Evolutionary conservation across 1,140 invertebrate genomes (phyloP).

Genomic region (Centruroides vittatus): DNA sequence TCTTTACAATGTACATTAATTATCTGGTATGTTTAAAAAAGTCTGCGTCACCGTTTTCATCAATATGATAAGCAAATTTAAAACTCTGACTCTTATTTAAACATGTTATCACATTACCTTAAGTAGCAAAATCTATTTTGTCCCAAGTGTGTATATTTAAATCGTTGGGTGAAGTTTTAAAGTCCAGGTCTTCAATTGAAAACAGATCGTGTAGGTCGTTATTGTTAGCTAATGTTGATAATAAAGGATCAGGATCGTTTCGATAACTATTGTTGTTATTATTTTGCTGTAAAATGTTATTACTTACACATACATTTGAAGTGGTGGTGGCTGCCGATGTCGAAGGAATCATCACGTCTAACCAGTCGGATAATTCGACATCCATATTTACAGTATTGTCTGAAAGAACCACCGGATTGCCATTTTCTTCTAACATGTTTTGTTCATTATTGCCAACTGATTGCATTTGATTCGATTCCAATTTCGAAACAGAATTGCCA

Average conservation of each 20-base stretch:
- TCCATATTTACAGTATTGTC: conserved; percentile 5
- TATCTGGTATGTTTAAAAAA: too few relatives aligned
- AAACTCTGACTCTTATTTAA: too few relatives aligned
- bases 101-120: not conserved
- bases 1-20: too few relatives aligned
- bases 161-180: conserved; percentile 3
- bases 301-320: not conserved
- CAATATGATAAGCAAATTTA: too few relatives aligned
- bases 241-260: conserved; percentile 3
- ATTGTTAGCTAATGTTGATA: conserved; percentile 2
- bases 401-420: too few relatives aligned
- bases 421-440: too few relatives aligned
- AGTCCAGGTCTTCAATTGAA: conserved; percentile 9
- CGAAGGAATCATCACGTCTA: conserved; percentile 1
- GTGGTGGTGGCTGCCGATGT: too few relatives aligned
- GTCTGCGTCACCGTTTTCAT: too few relatives aligned
- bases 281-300: conserved; percentile 3
- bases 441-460: too few relatives aligned
- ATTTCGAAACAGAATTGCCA: not conserved
- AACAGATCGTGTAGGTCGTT: conserved; percentile 10
- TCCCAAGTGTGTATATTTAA: conserved; percentile 6
- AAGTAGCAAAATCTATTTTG: conserved; percentile 10
- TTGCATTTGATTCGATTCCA: too few relatives aligned
- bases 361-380: conserved; percentile 11
- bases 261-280: not conserved